These are phyloP conservation scores for Scarus forsteni DNA, from an alignment of 2,797 vertebrate species.

Conservation along the genomic window DNA sequence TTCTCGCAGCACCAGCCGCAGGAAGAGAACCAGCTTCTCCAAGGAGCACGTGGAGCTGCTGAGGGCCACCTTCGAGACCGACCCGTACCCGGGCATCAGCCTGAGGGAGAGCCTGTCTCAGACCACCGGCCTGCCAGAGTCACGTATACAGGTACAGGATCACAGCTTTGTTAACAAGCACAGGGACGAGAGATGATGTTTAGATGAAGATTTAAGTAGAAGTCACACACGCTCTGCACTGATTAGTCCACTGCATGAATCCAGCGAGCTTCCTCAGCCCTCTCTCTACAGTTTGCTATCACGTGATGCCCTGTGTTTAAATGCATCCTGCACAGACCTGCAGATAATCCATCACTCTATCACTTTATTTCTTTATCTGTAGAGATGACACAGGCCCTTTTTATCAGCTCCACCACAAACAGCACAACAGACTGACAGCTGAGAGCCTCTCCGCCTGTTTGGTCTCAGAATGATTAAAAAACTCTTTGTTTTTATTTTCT, in stretches of 20 bases:
- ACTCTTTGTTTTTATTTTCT: constrained; percentile 22
- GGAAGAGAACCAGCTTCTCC: constrained; percentile 86
- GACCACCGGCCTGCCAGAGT: constrained; percentile 84
- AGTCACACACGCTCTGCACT: not conserved
- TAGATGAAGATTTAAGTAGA: not conserved
- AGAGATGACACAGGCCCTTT: constrained; percentile 67
- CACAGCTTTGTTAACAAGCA: not conserved
- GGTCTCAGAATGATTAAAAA: constrained; percentile 69
- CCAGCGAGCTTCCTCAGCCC: constrained; percentile 1
- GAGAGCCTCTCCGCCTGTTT: constrained; percentile 46
- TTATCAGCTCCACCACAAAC: constrained; percentile 69
- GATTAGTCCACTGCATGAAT: not conserved
- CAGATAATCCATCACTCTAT: constrained; percentile 60
- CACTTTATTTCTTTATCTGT: constrained; percentile 60
- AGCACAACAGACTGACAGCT: constrained; percentile 47
- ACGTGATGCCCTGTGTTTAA: constrained; percentile 64
- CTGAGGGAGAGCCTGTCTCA: constrained; percentile 84
- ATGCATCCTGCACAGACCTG: constrained; percentile 50
- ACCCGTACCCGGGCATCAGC: constrained; percentile 86
- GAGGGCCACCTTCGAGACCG: constrained; percentile 78
- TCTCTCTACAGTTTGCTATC: constrained; percentile 39
- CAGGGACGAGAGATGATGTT: not conserved
- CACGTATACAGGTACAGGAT: constrained; percentile 83
- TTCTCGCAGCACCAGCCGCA: constrained; percentile 79
- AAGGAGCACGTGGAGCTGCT: constrained; percentile 85